A percentile compares a stretch with the other conserved stretches of the same genome.
These are phyloP conservation scores for Hofmannophila pseudospretella DNA, from an alignment of 2,888 invertebrate species.

Conservation along the genomic window DNA sequence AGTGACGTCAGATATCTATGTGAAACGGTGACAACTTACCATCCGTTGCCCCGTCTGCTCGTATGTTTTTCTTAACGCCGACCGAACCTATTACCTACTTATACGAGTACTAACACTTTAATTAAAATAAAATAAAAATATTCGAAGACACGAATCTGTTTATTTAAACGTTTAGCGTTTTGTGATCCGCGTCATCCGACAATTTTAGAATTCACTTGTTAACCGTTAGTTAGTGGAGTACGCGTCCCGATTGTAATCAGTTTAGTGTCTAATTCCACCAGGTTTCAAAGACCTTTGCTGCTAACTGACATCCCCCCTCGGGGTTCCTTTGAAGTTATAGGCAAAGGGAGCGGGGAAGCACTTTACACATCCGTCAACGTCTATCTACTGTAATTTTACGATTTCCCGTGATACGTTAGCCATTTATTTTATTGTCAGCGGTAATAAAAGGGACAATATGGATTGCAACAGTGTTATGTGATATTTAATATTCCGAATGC, in stretches of 20 bases:
- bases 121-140: too few species aligned
- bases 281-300: background rate
- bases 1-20: too few species aligned
- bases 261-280: conserved; percentile 26
- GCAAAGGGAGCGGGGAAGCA: background rate
- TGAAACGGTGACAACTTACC: too few species aligned
- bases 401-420: conserved; percentile 41
- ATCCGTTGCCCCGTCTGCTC: too few species aligned
- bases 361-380: background rate
- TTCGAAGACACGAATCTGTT: conserved; percentile 2
- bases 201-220: conserved; percentile 15
- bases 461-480: conserved; percentile 31
- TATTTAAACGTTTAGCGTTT: conserved; percentile 3
- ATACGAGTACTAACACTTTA: too few species aligned
- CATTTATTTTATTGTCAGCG: conserved; percentile 39
- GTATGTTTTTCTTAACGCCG: too few species aligned
- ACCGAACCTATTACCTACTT: too few species aligned
- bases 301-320: background rate
- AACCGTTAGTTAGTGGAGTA: conserved; percentile 19
- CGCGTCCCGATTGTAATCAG: conserved; percentile 22
- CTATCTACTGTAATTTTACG: conserved; percentile 34
- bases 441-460: conserved; percentile 17
- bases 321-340: too few species aligned
- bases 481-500: conserved; percentile 16
- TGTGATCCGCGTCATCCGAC: conserved; percentile 13